Base-by-base conservation (phyloP, 2,888 invertebrate genomes). In the Acanthococcus lagerstroemiae region DNA sequence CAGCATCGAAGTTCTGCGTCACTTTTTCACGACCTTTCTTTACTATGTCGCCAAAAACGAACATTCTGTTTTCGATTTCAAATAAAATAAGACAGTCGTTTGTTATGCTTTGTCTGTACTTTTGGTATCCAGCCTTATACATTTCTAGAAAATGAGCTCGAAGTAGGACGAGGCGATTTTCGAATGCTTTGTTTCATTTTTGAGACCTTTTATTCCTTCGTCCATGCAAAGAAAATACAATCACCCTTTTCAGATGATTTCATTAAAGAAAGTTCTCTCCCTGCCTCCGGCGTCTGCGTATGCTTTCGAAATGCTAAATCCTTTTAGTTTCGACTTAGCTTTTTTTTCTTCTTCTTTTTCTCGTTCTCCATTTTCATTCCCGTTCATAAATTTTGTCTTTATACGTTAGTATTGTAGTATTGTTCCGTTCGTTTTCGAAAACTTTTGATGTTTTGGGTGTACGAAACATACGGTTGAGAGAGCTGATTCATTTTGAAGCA, bases 191-290 rank as follows among this genome's bases (percentile, higher is more conserved):
- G 26, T 67, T 56, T 26, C 54, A 44, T 57, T 63, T 22, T 52
- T 50, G 21, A 58, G 25, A 46, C 45, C 44, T 57, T 57, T 63
- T 65, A 55, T 65, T 55, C 52, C 37, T 54, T 48, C 48, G 37
- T 30, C 55, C 19, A n/a, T 66, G 27, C 46, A 15, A 44, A 45
- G 56, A 55, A 56, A 55, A 56, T 52, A 55, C 61, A 56, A 68
- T 61, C 45, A 46, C 30, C 63, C 61, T 66, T 61, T 67, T 67
- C 63, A 48, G 61, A 61, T 61, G 61, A 61, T 61, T 61, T 61
- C 61, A 61, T 61, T 61, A 61, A 50, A 61, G 61, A 50, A 52
- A 48, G 61, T 52, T 52, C n/a, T 27, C 24, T 46, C n/a, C 15
- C 26, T n/a, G 15, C 52, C 24, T 22, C 24, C 52, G 37, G 37